Conservation (phyloP, 2,797 vertebrate genomes). For the Brachymystax lenok region DNA sequence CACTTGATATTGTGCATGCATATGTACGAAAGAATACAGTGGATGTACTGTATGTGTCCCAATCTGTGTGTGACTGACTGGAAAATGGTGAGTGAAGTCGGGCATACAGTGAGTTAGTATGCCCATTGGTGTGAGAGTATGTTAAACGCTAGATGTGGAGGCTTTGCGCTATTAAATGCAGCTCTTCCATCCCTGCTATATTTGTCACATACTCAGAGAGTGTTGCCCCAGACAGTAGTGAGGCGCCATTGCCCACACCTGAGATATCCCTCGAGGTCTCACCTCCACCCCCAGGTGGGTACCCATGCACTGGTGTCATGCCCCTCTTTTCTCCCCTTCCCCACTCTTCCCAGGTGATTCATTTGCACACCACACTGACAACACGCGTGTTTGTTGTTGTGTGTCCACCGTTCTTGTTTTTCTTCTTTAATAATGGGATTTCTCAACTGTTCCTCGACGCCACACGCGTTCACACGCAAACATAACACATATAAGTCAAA, state of each 20-base stretch:
- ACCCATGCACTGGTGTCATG: conserved; percentile 33
- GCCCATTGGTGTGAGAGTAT: conserved; percentile 27
- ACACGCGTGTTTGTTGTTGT: conserved; percentile 66
- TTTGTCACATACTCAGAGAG: conserved; percentile 81
- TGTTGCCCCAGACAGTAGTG: conserved; percentile 74
- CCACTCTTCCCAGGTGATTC: conserved; percentile 31
- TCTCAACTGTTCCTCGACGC: neutral
- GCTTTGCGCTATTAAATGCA: conserved; percentile 70
- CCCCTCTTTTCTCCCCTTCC: neutral
- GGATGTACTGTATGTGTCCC: conserved; percentile 7
- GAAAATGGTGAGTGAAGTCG: conserved; percentile 20
- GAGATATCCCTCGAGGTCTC: conserved; percentile 78
- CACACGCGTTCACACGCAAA: conserved; percentile 5
- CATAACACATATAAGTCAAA: neutral
- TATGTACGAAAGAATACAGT: neutral
- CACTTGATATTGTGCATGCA: conserved; percentile 3
- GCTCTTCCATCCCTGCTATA: conserved; percentile 74
- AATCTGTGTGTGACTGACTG: conserved; percentile 30
- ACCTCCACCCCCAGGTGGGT: conserved; percentile 78
- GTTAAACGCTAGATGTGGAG: conserved; percentile 57
- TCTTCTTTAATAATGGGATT: neutral
- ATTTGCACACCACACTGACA: conserved; percentile 62
- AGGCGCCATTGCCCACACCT: conserved; percentile 57
- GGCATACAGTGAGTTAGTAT: conserved; percentile 9
- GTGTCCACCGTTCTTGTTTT: conserved; percentile 48